A percentile compares a stretch with the other conserved stretches of the same genome.
phyloP scores from a whole-genome alignment of 1,140 invertebrate species.

The Homarus americanus region DNA sequence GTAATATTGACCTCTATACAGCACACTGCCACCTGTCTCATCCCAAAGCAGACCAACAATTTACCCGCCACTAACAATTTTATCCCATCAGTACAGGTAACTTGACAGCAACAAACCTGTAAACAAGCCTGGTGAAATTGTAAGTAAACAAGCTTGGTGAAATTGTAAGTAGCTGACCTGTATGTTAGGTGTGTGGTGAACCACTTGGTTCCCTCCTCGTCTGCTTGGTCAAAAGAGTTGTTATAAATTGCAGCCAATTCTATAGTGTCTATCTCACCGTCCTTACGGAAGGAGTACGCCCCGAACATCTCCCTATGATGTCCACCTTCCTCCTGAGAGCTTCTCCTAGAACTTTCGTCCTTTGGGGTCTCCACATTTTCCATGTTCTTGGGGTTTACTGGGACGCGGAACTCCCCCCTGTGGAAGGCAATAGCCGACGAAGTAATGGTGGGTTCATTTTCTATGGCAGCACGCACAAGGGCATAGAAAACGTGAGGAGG shows the following conservation, averaged over 20 bases:
- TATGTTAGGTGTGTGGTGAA: constrained; percentile 47
- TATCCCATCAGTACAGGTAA: too few species aligned
- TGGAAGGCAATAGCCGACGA: constrained; percentile 48
- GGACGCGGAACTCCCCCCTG: constrained; percentile 30
- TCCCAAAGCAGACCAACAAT: too few species aligned
- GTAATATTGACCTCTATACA: too few species aligned
- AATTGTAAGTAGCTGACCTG: constrained; percentile 22
- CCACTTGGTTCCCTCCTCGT: constrained; percentile 42
- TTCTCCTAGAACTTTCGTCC: neutral
- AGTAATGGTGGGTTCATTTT: constrained; percentile 35
- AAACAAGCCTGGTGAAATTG: too few species aligned
- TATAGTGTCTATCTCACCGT: constrained; percentile 27
- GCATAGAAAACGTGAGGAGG: constrained; percentile 44
- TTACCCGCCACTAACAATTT: too few species aligned
- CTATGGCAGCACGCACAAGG: constrained; percentile 37
- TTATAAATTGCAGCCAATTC: constrained; percentile 43
- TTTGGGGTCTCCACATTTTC: neutral
- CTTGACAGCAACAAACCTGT: too few species aligned
- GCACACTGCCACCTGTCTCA: too few species aligned
- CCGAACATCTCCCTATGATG: constrained; percentile 41
- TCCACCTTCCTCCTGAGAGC: neutral
- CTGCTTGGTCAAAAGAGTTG: constrained; percentile 34
- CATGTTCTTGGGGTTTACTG: neutral
- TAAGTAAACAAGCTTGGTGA: too few species aligned
- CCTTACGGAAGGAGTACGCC: constrained; percentile 45